Base-by-base conservation (phyloP, 2,888 invertebrate genomes). In the Glaucopsyche alexis region DNA sequence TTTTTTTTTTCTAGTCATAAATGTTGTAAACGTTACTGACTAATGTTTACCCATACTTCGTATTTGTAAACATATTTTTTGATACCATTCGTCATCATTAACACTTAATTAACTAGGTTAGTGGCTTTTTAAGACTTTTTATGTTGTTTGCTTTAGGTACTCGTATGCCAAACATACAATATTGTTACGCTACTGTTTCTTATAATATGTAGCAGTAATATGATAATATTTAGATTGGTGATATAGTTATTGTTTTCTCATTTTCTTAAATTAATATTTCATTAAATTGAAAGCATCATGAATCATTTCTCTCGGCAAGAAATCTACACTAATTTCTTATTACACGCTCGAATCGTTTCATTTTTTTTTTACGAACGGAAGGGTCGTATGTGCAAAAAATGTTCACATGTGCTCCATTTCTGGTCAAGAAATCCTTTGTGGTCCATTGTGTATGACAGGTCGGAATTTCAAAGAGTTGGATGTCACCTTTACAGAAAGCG, bases 341-440 rank as follows among this genome's bases (percentile, higher is more conserved):
- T 69, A 49, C 69, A 69, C 29, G 69, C 38, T 29, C 19, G 47
- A 69, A 29, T 69, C 8, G 19, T 65, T 19, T 11, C 29, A 60
- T 14, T 40, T 65, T 64, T 64, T 60, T 69, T 42, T 67, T 42
- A 9, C 45, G 13, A 69, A 69, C 69, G 69, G 52, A 42, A 45
- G 67, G 52, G 52, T 65, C 52, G 52, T 55, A 45, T 65, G 11
- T 67, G 72, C 72, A 67, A 72, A 55, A 72, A 72, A 74, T 49
- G 19, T 19, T 49, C 86, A 88, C 86, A 87, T 85, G 82, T 88
- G 89, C 79, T 84, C 83, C 76, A 85, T 85, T 89, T 90, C 89
- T 91, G 92, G 93, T 93, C 92, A 92, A 87, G 90, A 80, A 84
- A 86, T 82, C 86, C 80, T 85, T 91, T 92, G 87, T 91, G 85